A percentile compares a stretch with the other conserved stretches of the same genome.
Conservation (phyloP, 2,888 invertebrate genomes). For the Crioceris asparagi region DNA sequence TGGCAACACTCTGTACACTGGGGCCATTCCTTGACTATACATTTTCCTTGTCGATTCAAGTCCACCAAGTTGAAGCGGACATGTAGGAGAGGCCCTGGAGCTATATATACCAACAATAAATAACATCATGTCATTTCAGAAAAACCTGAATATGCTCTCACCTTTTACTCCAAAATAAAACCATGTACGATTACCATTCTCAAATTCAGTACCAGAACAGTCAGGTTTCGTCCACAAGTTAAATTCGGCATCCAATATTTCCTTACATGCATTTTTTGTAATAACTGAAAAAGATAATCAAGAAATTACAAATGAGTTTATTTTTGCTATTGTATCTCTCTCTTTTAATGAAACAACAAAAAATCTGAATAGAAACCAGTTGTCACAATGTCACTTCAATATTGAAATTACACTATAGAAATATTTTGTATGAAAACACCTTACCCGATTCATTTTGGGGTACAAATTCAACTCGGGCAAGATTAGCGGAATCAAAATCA, state of each 20-base stretch:
- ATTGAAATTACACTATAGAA: not conserved
- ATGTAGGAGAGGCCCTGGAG: slow-evolving; percentile 42
- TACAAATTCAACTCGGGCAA: slow-evolving; percentile 69
- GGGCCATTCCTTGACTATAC: slow-evolving; percentile 85
- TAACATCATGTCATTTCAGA: not conserved
- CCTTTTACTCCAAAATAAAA: slow-evolving; percentile 76
- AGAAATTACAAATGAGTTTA: no score
- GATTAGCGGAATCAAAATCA: slow-evolving; percentile 85
- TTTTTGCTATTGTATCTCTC: no score
- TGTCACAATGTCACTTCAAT: not conserved
- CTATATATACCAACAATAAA: slow-evolving; percentile 30
- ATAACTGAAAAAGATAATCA: slow-evolving; percentile 16
- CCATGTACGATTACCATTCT: slow-evolving; percentile 87
- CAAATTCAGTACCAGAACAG: slow-evolving; percentile 75
- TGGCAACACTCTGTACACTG: slow-evolving; percentile 65
- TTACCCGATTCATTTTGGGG: slow-evolving; percentile 48
- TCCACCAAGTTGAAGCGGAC: slow-evolving; percentile 78
- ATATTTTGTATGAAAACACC: slow-evolving; percentile 16
- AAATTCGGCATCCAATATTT: slow-evolving; percentile 66
- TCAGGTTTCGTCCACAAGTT: slow-evolving; percentile 87
- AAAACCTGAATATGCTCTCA: slow-evolving; percentile 10
- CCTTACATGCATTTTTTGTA: slow-evolving; percentile 26
- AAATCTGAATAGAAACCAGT: no score
- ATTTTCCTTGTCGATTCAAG: slow-evolving; percentile 84
- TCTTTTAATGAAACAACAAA: no score